These are phyloP conservation scores for Drosophila paranaensis DNA, from an alignment of 2,888 invertebrate genomes.

Conservation along the genomic window DNA sequence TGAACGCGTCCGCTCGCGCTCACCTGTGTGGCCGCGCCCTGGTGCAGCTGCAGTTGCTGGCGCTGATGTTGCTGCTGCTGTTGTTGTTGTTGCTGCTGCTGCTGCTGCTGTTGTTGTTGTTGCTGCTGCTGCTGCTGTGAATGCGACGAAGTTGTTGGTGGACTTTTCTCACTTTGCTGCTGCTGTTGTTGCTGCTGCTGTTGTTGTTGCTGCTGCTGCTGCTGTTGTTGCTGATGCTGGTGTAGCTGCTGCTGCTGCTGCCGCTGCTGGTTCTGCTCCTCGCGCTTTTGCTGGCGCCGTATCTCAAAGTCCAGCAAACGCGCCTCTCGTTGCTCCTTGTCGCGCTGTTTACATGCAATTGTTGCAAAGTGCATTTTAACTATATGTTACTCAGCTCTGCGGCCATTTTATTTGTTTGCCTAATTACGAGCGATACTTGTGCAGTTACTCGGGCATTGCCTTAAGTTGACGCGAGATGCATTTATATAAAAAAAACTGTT, in stretches of 20 bases:
- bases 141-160: constrained; percentile 71
- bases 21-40: constrained; percentile 38
- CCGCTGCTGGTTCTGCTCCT: constrained; percentile 83
- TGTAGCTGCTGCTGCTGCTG: constrained; percentile 77
- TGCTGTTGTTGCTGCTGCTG: constrained; percentile 83
- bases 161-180: constrained; percentile 69
- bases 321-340: constrained; percentile 84
- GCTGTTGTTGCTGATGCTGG: constrained; percentile 79
- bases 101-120: constrained; percentile 71
- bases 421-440: constrained; percentile 51
- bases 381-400: constrained; percentile 63
- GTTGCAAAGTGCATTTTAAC: constrained; percentile 80
- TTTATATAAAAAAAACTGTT: constrained; percentile 17
- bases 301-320: constrained; percentile 85
- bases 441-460: constrained; percentile 35
- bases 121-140: constrained; percentile 82
- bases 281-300: constrained; percentile 84
- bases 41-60: constrained; percentile 61
- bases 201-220: constrained; percentile 81
- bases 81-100: constrained; percentile 73
- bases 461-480: constrained; percentile 37
- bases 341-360: constrained; percentile 83
- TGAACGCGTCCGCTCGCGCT: constrained; percentile 44
- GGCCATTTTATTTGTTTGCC: constrained; percentile 57
- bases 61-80: constrained; percentile 57